Evolutionary conservation across 1,140 invertebrate species (phyloP), one percentile per base, ranked within the genome.

Genomic region (Cotesia glomerata): DNA sequence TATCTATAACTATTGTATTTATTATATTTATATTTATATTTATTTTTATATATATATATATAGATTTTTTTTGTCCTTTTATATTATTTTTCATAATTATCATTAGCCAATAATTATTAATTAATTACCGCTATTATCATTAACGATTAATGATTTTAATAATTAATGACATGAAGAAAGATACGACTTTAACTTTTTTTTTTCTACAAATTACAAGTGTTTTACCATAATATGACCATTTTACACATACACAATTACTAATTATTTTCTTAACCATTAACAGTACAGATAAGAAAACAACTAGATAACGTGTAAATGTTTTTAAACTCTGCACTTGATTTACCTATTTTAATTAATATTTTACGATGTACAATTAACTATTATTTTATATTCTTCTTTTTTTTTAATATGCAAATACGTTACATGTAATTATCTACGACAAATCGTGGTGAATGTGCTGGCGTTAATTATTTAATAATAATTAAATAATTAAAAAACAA

Each of bases 261-360:
- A 26, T 45, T 45, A 9, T 66, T 45, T 66, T 51, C 52, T 45
- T n/a, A 51, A 51, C 64, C 26, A 18, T 11, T 51, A 51, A 66
- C 52, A 66, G 32, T 54, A 51, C 51, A 52, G 39, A 45, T 45
- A 26, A 26, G 26, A 26, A 26, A 26, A 26, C 11, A 45, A 45
- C 2, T 45, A 9, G 11, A 45, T 45, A 26, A 45, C 39, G 39
- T 11, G 39, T 45, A 5, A 0, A 45, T 7, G 39, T 45, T 45
- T 39, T 5, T 8, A 9, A 45, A 9, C 11, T 64, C 18, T 36
- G 14, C n/a, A 45, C 35, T 64, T 14, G 32, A 58, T 58, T 8
- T 45, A 66, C 49, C 51, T 66, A 66, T 66, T 49, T 66, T 66
- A 66, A 32, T 66, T 45, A 52, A 66, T 66, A 66, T 66, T 36